Evolutionary conservation across 2,113 vertebrate genomes (phyloP).

Genomic region (Actinemys pallida): DNA sequence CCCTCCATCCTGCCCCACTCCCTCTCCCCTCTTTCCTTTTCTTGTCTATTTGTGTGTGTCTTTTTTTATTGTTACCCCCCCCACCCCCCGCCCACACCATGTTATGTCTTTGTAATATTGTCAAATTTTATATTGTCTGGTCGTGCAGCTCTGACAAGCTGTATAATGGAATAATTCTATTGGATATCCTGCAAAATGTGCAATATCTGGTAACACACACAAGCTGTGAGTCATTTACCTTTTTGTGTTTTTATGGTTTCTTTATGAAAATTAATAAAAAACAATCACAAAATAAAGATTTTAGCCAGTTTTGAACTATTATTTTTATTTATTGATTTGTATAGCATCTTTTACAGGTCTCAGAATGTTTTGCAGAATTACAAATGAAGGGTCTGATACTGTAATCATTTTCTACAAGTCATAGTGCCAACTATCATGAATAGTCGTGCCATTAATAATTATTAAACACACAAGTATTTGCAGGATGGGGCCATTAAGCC

Average conservation of each 20-base stretch:
- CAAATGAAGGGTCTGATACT: background rate
- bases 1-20: too few species aligned
- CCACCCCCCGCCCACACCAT: background rate
- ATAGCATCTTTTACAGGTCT: background rate
- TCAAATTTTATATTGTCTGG: background rate
- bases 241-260: background rate
- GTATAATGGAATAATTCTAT: background rate
- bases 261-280: background rate
- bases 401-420: background rate
- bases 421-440: background rate
- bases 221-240: background rate
- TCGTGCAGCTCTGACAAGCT: background rate
- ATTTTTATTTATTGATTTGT: background rate
- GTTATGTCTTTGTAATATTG: background rate
- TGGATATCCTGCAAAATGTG: background rate
- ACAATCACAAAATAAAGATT: background rate
- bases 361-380: background rate
- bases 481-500: accelerated
- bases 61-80: background rate
- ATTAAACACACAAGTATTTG: background rate
- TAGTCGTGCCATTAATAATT: background rate
- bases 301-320: background rate
- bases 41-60: background rate
- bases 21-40: background rate
- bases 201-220: background rate